Percentiles rank a stretch among this genome's conserved stretches.
phyloP scores from a whole-genome alignment of 1,140 invertebrate species.

The Drosophila busckii region DNA sequence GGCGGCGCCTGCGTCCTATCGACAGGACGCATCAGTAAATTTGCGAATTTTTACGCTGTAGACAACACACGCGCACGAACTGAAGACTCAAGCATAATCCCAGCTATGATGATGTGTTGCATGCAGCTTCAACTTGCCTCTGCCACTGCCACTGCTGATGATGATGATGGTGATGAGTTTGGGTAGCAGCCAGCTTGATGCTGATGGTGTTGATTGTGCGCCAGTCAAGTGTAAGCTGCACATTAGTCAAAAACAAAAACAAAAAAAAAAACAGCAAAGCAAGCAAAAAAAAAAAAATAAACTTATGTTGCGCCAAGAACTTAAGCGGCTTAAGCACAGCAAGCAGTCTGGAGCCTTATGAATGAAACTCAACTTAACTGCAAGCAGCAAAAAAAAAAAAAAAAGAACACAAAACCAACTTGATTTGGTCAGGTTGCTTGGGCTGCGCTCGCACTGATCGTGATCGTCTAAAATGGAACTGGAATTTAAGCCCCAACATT shows the following conservation, averaged over 20 bases:
- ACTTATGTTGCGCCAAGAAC: constrained; percentile 38
- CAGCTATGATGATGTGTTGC: constrained; percentile 45
- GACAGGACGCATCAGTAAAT: constrained; percentile 56
- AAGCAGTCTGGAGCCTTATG: constrained; percentile 47
- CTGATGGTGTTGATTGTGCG: constrained; percentile 74
- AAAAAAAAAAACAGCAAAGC: constrained; percentile 5
- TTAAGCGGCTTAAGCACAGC: constrained; percentile 63
- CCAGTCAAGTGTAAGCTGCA: constrained; percentile 75
- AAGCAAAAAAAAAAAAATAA: constrained; percentile 11
- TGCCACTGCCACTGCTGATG: constrained; percentile 4
- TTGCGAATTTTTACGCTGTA: constrained; percentile 68
- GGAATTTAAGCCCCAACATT: constrained; percentile 57
- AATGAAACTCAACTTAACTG: constrained; percentile 51
- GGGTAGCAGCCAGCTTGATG: constrained; percentile 30
- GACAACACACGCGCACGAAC: constrained; percentile 40
- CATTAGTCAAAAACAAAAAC: constrained; percentile 62
- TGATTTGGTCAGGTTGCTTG: constrained; percentile 30
- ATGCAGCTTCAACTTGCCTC: constrained; percentile 9
- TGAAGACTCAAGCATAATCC: constrained; percentile 44
- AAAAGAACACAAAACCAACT: constrained; percentile 31
- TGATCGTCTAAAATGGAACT: constrained; percentile 47
- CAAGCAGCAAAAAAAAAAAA: no score
- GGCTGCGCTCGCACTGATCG: constrained; percentile 9
- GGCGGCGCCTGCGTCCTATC: constrained; percentile 38
- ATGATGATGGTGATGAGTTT: constrained; percentile 22